These are phyloP conservation scores for Clavelina lepadiformis DNA, from an alignment of 23 tunicate genomes.

Conservation along the genomic window DNA sequence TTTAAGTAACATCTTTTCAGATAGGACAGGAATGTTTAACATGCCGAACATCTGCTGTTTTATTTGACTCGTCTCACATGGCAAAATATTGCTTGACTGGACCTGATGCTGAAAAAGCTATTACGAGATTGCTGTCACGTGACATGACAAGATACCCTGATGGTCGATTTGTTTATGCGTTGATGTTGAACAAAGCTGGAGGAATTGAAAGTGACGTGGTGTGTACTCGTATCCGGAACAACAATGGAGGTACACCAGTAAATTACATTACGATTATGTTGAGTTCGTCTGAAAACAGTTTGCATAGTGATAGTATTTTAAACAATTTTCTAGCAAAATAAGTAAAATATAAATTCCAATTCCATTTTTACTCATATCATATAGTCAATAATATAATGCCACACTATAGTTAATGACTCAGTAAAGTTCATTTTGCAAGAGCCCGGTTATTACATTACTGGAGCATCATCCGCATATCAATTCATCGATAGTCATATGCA, in stretches of 20 bases:
- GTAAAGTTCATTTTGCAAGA: too few species aligned
- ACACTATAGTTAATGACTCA: too few species aligned
- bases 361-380: too few species aligned
- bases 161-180: constrained; percentile 31
- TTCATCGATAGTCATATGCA: constrained; percentile 25
- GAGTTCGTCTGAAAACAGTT: too few species aligned
- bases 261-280: too few species aligned
- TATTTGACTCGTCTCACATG: constrained; percentile 54
- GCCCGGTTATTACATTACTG: constrained; percentile 38
- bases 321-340: too few species aligned
- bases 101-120: constrained; percentile 26
- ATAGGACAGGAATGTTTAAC: constrained; percentile 38
- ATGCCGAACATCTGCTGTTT: constrained; percentile 40
- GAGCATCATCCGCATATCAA: constrained; percentile 16
- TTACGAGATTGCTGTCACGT: constrained; percentile 12
- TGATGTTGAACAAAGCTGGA: constrained; percentile 41
- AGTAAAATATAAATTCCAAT: background rate
- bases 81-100: constrained; percentile 28
- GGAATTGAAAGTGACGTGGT: constrained; percentile 54
- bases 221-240: constrained; percentile 18
- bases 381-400: too few species aligned
- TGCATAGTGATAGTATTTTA: too few species aligned
- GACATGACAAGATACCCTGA: constrained; percentile 15
- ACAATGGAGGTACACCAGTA: constrained; percentile 16
- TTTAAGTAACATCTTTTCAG: constrained; percentile 13